Percentiles rank a stretch among this genome's conserved stretches.
These are phyloP conservation scores for Troilus luridus DNA, from an alignment of 2,888 invertebrate species.

Conservation along the genomic window DNA sequence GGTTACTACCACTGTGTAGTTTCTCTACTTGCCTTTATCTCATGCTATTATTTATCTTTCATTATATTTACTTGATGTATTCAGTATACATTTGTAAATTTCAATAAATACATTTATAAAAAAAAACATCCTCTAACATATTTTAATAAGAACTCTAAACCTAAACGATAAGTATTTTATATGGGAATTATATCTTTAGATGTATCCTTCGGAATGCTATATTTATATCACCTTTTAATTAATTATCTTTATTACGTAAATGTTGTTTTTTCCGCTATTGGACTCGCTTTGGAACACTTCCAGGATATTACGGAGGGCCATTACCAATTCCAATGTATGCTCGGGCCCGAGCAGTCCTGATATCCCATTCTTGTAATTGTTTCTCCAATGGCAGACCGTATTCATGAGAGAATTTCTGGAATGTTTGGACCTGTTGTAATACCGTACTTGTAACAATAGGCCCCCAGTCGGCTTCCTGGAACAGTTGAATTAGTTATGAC, in stretches of 20 bases:
- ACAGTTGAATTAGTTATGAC: too few relatives aligned
- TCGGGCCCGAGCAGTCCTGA: background rate
- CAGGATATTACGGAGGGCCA: background rate
- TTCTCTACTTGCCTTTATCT: too few relatives aligned
- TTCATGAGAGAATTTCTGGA: conserved; percentile 13
- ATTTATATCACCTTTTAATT: background rate
- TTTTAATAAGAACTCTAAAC: too few relatives aligned
- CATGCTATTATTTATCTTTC: too few relatives aligned
- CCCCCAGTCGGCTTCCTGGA: too few relatives aligned
- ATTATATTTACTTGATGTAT: too few relatives aligned
- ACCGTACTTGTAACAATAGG: background rate
- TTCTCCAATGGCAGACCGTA: background rate
- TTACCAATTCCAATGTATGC: background rate
- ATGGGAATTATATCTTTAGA: background rate
- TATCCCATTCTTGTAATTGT: conserved; percentile 26
- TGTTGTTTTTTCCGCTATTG: background rate
- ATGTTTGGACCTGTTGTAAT: background rate
- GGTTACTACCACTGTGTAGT: too few relatives aligned
- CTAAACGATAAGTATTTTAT: too few relatives aligned
- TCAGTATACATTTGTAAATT: too few relatives aligned
- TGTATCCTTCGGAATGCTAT: background rate
- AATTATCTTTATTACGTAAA: background rate
- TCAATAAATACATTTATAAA: too few relatives aligned
- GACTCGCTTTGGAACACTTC: background rate
- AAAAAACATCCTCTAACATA: too few relatives aligned